Conservation (phyloP, 1,140 invertebrate species). For the Hetaerina americana region DNA sequence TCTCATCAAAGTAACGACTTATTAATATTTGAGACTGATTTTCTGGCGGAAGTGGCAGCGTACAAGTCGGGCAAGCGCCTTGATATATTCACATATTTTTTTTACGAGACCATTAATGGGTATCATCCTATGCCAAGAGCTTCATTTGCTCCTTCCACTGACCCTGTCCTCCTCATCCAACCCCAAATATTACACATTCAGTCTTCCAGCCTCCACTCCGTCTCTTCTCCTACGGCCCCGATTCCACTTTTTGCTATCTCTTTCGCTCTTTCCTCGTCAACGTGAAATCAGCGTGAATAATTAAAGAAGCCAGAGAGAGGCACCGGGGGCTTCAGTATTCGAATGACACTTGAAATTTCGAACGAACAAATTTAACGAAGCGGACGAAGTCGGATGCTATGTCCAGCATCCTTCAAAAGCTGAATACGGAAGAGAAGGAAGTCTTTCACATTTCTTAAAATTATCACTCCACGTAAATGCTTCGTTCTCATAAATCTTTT, state of each 20-base stretch:
- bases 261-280: neutral
- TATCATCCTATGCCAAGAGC: neutral
- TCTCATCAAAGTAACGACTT: neutral
- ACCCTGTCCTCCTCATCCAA: too few species aligned
- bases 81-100: too few species aligned
- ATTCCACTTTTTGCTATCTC: too few species aligned
- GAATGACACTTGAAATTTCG: neutral
- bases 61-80: neutral
- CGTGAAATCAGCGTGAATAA: neutral
- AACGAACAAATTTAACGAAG: neutral
- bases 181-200: too few species aligned
- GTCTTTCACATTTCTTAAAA: too few species aligned
- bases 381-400: neutral
- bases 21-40: neutral
- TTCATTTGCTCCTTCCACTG: too few species aligned
- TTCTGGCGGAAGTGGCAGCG: neutral
- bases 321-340: neutral
- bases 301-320: too few species aligned
- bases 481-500: too few species aligned
- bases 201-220: too few species aligned
- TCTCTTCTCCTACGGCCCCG: too few species aligned
- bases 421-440: too few species aligned
- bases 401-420: neutral
- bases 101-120: neutral
- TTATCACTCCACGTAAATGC: too few species aligned